Evolutionary conservation across 2,888 invertebrate genomes (phyloP).

Genomic region (Koerneria pararmatus): DNA sequence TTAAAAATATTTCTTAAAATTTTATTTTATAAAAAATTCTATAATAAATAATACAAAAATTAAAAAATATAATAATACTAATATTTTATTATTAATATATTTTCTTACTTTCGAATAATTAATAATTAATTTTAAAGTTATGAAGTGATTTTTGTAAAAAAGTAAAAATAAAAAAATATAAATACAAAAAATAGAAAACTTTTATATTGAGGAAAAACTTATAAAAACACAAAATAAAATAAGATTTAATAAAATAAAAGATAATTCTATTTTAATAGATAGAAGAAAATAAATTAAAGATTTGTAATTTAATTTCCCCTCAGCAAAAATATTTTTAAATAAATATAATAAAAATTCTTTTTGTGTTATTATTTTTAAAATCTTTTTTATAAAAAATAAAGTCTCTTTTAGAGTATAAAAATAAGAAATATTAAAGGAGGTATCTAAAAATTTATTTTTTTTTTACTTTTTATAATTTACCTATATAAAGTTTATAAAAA

Average conservation of each 20-base stretch:
- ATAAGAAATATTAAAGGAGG: slow-evolving; percentile 28
- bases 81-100: no score
- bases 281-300: no score
- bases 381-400: slow-evolving; percentile 44
- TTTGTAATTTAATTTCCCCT: slow-evolving; percentile 43
- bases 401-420: slow-evolving; percentile 38
- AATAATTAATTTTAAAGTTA: slow-evolving; percentile 14
- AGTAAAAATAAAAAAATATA: no score
- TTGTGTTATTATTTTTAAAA: slow-evolving; percentile 42
- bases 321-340: slow-evolving; percentile 40
- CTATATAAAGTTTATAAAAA: no score
- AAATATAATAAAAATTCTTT: slow-evolving; percentile 34
- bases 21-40: no score
- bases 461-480: no score
- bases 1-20: no score
- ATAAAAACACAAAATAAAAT: no score
- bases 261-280: no score
- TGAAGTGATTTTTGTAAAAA: background rate
- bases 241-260: no score
- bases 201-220: no score
- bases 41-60: slow-evolving; percentile 30
- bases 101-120: slow-evolving; percentile 1
- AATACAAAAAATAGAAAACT: no score
- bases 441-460: background rate
- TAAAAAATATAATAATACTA: slow-evolving; percentile 21